Evolutionary conservation across 2,888 invertebrate species (phyloP).

Genomic region (Rhamnusium bicolor): DNA sequence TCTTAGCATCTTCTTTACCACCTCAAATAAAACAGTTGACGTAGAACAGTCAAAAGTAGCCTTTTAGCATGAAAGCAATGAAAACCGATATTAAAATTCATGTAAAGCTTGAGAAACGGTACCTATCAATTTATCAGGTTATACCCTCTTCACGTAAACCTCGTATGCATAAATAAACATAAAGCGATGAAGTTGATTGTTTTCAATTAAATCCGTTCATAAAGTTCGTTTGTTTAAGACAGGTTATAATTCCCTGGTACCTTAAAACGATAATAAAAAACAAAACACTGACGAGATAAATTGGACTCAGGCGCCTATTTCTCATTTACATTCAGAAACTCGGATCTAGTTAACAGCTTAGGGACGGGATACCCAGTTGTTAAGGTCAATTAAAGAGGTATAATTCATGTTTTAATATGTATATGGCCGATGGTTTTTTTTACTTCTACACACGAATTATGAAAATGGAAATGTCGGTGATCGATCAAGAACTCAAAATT

Average conservation of each 20-base stretch:
- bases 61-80: neutral
- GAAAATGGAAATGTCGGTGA: neutral
- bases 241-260: conserved; percentile 32
- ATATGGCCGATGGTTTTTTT: neutral
- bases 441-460: neutral
- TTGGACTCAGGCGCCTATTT: conserved; percentile 62
- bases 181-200: conserved; percentile 41
- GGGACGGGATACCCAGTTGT: conserved; percentile 52
- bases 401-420: conserved; percentile 57
- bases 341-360: conserved; percentile 54
- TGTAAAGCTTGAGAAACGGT: neutral
- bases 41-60: neutral
- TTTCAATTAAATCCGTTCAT: conserved; percentile 59
- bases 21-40: neutral
- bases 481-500: neutral
- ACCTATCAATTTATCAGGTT: neutral
- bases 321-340: conserved; percentile 61
- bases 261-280: conserved; percentile 55
- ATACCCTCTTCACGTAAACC: neutral
- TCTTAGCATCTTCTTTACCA: too few relatives aligned
- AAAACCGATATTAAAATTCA: conserved; percentile 5
- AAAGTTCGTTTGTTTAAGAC: conserved; percentile 42
- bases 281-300: conserved; percentile 58
- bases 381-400: conserved; percentile 56
- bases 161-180: conserved; percentile 46